A percentile compares a stretch with the other conserved stretches of the same genome.
Evolutionary conservation across 2,888 invertebrate genomes (phyloP).

Genomic region (Ommatoiulus sabulosus): DNA sequence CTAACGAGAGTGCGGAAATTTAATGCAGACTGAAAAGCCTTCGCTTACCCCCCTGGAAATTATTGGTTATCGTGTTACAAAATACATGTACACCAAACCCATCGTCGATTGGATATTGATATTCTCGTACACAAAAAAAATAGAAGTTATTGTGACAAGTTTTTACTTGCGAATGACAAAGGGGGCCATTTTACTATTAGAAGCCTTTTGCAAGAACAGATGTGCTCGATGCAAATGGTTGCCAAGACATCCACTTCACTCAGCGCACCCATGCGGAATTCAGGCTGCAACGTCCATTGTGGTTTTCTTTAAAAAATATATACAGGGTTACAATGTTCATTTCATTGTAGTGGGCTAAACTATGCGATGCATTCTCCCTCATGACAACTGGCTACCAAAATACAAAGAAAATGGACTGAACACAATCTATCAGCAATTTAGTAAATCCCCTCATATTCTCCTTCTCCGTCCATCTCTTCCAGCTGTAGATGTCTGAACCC

Average conservation of each 20-base stretch:
- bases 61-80: not conserved
- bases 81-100: not conserved
- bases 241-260: constrained; percentile 38
- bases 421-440: constrained; percentile 47
- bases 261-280: constrained; percentile 25
- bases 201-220: constrained; percentile 22
- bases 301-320: not conserved
- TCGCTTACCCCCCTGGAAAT: not conserved
- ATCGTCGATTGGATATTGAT: not conserved
- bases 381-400: constrained; percentile 12
- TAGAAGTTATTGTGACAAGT: constrained; percentile 6
- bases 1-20: not conserved
- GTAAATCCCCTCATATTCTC: constrained; percentile 27
- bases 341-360: constrained; percentile 18
- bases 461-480: not conserved
- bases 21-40: not conserved
- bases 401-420: constrained; percentile 44
- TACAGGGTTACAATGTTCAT: constrained; percentile 3
- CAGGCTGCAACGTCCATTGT: constrained; percentile 25
- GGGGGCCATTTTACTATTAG: not conserved
- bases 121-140: not conserved
- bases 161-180: not conserved
- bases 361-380: not conserved
- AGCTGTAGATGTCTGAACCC: not conserved
- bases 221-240: constrained; percentile 5